Evolutionary conservation across 2,797 vertebrate genomes (phyloP), one percentile per base, ranked within the genome.

Genomic region (Anas acuta): DNA sequence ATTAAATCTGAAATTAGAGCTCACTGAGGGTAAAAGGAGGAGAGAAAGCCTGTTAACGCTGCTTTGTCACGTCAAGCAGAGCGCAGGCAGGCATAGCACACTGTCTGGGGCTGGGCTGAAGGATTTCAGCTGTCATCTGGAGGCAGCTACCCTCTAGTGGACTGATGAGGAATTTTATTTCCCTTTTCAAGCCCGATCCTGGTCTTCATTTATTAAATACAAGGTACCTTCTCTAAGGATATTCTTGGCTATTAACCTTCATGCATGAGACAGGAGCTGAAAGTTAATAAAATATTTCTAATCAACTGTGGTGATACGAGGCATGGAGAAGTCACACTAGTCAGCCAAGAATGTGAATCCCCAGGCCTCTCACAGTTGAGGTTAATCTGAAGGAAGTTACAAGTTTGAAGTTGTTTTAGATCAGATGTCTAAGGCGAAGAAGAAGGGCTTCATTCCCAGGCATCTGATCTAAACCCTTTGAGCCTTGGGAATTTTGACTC

Each of bases 121-220:
- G 41, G 39, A 41, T 82, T 67, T 70, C 87, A 23, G 79, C 67
- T 16, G 11, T 9, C 6, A 43, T 93, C 74, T 8, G 64, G 71
- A 64, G 62, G 72, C 62, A 84, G 92, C 89, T 84, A 90, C 97
- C 97, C 98, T 97, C 97, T 98, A 97, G 98, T 76, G 97, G 98
- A 87, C 82, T 56, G 64, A 94, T 30, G 25, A 54, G 47, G 96
- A 95, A 98, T 87, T 93, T 95, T 94, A 91, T 69, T 86, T 67
- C 47, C 80, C 75, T 87, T 89, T 56, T 32, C 60, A 84, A 39
- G 33, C 67, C 76, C 60, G 88, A 54, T 43, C 8, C 74, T 23
- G 9, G 26, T 54, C 82, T 66, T 76, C 83, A 35, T 85, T 89
- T 90, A 77, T 77, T 95, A 94, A 94, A 95, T 65, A 87, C 22